Evolutionary conservation across 2,888 invertebrate species (phyloP), one percentile per base, ranked within the genome.

Genomic region (Ectemnius lituratus): DNA sequence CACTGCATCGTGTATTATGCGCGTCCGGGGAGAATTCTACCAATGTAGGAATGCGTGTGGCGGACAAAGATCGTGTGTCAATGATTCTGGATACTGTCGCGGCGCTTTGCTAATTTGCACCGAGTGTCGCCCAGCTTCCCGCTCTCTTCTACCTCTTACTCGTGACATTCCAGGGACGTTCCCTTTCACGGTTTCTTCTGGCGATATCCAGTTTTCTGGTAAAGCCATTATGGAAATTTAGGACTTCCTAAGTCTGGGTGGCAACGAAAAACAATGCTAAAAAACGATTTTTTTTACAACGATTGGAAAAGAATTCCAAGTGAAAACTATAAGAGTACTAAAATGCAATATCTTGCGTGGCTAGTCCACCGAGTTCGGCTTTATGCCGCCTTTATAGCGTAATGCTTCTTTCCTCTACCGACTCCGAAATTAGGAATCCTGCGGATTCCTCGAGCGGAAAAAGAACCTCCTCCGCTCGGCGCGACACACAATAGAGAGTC

Each of bases 81-180:
- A 72, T 72, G 76, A 77, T 77, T 76, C 72, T 63, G 76, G 76
- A 77, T 77, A 77, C 76, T 77, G 76, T 77, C 76, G 71, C 66
- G 45, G 62, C 66, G 52, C 67, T 58, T 66, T 77, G 76, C 76
- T 77, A 77, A 77, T 77, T 77, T 77, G 76, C 76, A 75, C 76
- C 37, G 76, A 69, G 66, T 72, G 76, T 76, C 76, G 71, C 59
- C 76, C 68, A 67, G 76, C 67, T 75, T 75, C 71, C 75, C 37
- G 37, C 11, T 60, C 23, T 6, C 28, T 5, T 13, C 16, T 60
- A 28, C 60, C 28, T 11, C n/a, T 27, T 28, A 5, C 13, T 28
- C 37, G 16, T 11, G 14, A 16, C 14, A 52, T 52, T 52, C n/a
- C 52, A 13, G 1, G 52, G 52, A 52, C 52, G 52, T 14, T n/a